These are phyloP conservation scores for Rhynchophorus ferrugineus DNA, from an alignment of 1,140 invertebrate genomes.

Conservation along the genomic window DNA sequence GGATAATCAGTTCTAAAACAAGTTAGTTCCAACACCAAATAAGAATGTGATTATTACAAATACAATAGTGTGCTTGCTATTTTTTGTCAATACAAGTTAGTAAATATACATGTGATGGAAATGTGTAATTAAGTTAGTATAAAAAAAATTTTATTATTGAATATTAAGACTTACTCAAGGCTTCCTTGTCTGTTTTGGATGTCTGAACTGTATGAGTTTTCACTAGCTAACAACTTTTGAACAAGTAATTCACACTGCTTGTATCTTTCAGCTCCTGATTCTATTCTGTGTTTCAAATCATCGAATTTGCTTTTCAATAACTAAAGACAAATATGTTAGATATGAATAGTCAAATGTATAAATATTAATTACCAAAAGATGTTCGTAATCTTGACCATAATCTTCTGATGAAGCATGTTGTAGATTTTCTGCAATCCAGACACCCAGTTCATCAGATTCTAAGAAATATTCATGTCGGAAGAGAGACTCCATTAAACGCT, in stretches of 20 bases:
- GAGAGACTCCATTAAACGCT: constrained; percentile 83
- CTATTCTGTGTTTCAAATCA: constrained; percentile 87
- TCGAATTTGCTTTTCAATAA: constrained; percentile 89
- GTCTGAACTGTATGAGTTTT: constrained; percentile 81
- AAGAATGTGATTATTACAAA: constrained; percentile 6
- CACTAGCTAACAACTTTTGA: constrained; percentile 79
- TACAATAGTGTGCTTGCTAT: neutral
- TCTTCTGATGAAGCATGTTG: constrained; percentile 87
- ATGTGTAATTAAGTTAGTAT: no score
- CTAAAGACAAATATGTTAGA: no score
- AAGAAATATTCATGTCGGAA: constrained; percentile 88
- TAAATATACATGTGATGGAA: neutral
- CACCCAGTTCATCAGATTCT: constrained; percentile 84
- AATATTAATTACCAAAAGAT: constrained; percentile 78
- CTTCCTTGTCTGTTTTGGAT: constrained; percentile 82
- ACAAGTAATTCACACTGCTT: constrained; percentile 88
- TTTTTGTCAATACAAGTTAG: neutral
- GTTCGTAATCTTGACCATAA: constrained; percentile 96
- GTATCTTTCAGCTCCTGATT: constrained; percentile 86
- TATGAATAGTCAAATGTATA: no score
- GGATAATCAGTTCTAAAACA: constrained; percentile 32
- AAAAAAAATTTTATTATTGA: no score
- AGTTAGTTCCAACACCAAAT: constrained; percentile 33
- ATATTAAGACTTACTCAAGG: constrained; percentile 69
- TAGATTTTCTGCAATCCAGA: constrained; percentile 92